Evolutionary conservation across 2,888 invertebrate species (phyloP).

Genomic region (Eudasyphora cyanicolor): DNA sequence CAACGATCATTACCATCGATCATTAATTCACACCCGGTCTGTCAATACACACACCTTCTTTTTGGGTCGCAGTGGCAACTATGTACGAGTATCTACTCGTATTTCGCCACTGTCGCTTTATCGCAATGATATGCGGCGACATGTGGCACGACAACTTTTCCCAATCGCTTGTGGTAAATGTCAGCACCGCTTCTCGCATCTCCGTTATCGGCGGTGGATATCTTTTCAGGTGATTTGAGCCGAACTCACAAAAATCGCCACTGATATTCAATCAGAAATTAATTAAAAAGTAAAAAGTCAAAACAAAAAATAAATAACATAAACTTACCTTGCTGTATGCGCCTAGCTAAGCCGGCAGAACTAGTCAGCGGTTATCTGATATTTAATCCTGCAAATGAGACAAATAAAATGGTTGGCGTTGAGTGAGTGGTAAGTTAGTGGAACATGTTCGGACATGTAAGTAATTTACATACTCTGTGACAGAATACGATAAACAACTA

Average conservation of each 20-base stretch:
- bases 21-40: no score
- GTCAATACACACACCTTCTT: neutral
- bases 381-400: neutral
- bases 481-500: neutral
- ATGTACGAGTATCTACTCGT: no score
- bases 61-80: neutral
- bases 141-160: slow-evolving; percentile 4
- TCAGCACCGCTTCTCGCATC: neutral
- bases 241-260: neutral
- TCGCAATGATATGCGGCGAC: neutral
- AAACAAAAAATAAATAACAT: neutral
- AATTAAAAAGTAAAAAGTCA: neutral
- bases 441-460: neutral
- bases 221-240: slow-evolving; percentile 6
- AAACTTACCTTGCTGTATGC: neutral
- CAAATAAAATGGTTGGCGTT: no score
- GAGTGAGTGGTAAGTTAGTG: neutral
- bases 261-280: neutral
- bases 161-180: neutral
- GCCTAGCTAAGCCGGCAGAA: no score
- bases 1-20: no score
- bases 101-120: neutral
- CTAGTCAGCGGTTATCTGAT: neutral
- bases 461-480: slow-evolving; percentile 20
- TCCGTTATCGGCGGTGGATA: neutral